Evolutionary conservation across 2,888 invertebrate genomes (phyloP).

Genomic region (Caradrina clavipalpis): DNA sequence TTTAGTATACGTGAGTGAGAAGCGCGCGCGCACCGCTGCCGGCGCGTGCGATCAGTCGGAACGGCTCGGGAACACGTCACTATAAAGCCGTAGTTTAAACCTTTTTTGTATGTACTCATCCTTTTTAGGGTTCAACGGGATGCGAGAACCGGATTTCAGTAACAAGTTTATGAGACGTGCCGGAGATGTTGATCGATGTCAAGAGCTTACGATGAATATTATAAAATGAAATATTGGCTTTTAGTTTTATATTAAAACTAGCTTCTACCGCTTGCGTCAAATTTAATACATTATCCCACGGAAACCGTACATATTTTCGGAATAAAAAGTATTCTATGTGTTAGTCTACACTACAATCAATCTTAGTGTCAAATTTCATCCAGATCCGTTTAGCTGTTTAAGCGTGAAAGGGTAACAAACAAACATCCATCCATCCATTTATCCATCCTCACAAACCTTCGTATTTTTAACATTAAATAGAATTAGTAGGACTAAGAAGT

Average conservation of each 20-base stretch:
- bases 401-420: too few species aligned
- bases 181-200: conserved; percentile 35
- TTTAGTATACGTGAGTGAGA: conserved; percentile 42
- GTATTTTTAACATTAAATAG: too few species aligned
- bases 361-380: too few species aligned
- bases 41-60: conserved; percentile 74
- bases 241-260: background rate
- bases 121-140: conserved; percentile 78
- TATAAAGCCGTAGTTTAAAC: conserved; percentile 64
- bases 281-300: too few species aligned
- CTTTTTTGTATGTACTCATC: conserved; percentile 76
- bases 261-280: too few species aligned
- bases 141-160: conserved; percentile 62
- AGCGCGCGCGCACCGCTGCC: conserved; percentile 62
- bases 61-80: conserved; percentile 69
- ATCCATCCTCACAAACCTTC: too few species aligned
- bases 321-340: too few species aligned
- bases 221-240: background rate
- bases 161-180: conserved; percentile 42
- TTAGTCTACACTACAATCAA: too few species aligned
- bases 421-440: too few species aligned
- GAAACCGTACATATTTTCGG: too few species aligned
- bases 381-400: too few species aligned
- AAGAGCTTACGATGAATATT: conserved; percentile 6
- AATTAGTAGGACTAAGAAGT: too few species aligned